A percentile compares a stretch with the other conserved stretches of the same genome.
These are phyloP conservation scores for Drosophila merina DNA, from an alignment of 2,888 invertebrate species.

Conservation along the genomic window DNA sequence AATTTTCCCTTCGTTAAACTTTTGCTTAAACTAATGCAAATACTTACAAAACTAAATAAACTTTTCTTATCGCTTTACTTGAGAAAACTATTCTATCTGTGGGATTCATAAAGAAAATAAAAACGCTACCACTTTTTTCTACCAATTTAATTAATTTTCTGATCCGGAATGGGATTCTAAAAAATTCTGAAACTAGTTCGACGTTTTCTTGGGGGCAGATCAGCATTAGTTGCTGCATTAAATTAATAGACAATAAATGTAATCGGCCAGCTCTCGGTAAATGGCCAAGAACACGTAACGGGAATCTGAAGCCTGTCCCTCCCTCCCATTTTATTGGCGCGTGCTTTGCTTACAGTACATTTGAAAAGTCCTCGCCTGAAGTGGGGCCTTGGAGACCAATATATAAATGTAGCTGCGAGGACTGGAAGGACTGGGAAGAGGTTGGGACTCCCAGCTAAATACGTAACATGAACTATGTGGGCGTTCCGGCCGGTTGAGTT, in stretches of 20 bases:
- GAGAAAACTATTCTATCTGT: background rate
- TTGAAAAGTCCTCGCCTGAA: conserved; percentile 43
- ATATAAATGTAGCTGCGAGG: conserved; percentile 12
- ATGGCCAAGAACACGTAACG: conserved; percentile 40
- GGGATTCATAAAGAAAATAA: background rate
- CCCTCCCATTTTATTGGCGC: conserved; percentile 31
- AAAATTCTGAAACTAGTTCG: conserved; percentile 15
- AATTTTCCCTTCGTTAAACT: conserved; percentile 55
- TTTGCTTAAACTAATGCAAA: conserved; percentile 40
- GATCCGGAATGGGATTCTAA: background rate
- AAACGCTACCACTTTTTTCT: background rate
- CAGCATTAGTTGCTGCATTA: conserved; percentile 46
- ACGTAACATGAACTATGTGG: conserved; percentile 47
- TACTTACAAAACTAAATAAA: conserved; percentile 33
- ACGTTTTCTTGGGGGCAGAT: conserved; percentile 33
- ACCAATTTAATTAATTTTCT: background rate
- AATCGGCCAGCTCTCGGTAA: conserved; percentile 24
- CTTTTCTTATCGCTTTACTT: conserved; percentile 7
- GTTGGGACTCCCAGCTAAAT: conserved; percentile 20
- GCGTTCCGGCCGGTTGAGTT: conserved; percentile 57
- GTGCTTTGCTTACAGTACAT: conserved; percentile 61
- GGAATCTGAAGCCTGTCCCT: conserved; percentile 25
- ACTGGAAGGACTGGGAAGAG: background rate
- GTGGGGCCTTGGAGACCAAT: conserved; percentile 44
- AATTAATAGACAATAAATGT: conserved; percentile 42